These are phyloP conservation scores for Gorsachius goisagi DNA, from an alignment of 2,113 vertebrate genomes.

Conservation along the genomic window DNA sequence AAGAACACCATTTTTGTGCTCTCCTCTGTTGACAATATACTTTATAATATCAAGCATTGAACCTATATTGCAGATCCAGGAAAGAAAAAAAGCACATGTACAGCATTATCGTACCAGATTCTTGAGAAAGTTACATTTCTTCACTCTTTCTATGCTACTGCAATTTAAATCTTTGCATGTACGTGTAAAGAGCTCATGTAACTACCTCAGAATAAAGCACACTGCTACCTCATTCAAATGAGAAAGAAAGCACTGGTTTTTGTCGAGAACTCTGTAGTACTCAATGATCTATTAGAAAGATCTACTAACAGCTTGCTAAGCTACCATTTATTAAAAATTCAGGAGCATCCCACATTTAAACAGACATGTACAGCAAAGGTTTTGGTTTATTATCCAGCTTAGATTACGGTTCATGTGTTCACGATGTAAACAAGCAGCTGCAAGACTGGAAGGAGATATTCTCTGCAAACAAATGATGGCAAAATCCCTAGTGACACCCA, in stretches of 20 bases:
- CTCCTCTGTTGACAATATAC: constrained; percentile 90
- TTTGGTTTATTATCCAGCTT: not conserved
- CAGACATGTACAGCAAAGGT: not conserved
- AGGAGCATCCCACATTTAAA: not conserved
- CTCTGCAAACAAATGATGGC: not conserved
- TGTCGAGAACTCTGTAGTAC: not conserved
- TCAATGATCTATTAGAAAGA: not conserved
- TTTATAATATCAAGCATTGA: constrained; percentile 99
- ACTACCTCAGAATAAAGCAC: not conserved
- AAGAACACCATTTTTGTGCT: constrained; percentile 88
- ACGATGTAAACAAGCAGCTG: not conserved
- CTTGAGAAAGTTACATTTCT: not conserved
- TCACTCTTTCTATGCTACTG: not conserved
- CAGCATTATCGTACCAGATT: not conserved
- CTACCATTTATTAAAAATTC: not conserved
- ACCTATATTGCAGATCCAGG: constrained; percentile 72
- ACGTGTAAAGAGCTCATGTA: not conserved
- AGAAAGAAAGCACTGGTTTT: not conserved
- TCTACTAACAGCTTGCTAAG: not conserved
- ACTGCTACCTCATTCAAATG: fast-evolving
- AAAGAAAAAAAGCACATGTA: not conserved
- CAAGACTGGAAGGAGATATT: not conserved
- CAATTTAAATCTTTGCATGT: not conserved
- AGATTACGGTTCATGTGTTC: not conserved
- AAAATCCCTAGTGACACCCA: not conserved